Evolutionary conservation across 2,797 vertebrate species (phyloP).

Genomic region (Steatocranus sp.): DNA sequence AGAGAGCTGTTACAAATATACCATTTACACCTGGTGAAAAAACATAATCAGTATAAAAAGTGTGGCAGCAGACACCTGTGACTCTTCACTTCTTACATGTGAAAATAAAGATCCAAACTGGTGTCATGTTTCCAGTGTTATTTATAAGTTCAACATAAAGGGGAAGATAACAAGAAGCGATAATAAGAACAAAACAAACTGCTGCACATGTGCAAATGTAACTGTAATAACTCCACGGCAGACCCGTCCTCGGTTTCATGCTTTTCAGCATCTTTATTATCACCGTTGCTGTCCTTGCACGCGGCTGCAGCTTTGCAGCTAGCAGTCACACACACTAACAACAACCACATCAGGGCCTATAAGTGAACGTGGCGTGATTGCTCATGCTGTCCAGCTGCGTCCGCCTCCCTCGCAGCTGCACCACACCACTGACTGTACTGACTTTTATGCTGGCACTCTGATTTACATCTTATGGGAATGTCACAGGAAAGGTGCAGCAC

Average conservation of each 20-base stretch:
- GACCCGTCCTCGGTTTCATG: background rate
- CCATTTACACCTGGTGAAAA: background rate
- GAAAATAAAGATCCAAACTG: background rate
- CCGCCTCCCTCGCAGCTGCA: background rate
- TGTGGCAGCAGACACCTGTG: background rate
- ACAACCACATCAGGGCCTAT: background rate
- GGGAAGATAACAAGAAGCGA: background rate
- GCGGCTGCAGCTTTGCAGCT: background rate
- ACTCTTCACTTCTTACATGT: background rate
- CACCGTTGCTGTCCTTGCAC: background rate
- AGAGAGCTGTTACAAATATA: background rate
- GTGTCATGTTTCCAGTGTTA: background rate
- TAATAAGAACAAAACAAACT: background rate
- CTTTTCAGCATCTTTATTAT: background rate
- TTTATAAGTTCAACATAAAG: background rate
- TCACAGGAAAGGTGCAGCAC: background rate
- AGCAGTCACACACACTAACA: background rate
- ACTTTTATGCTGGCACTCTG: background rate
- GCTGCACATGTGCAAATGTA: background rate
- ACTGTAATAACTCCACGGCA: background rate
- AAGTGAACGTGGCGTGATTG: background rate
- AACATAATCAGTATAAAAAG: rapidly evolving
- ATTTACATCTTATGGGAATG: background rate
- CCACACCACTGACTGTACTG: background rate
- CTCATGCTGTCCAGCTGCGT: background rate